phyloP scores from a whole-genome alignment of 2,797 vertebrate species.

The Clarias fuscus region DNA sequence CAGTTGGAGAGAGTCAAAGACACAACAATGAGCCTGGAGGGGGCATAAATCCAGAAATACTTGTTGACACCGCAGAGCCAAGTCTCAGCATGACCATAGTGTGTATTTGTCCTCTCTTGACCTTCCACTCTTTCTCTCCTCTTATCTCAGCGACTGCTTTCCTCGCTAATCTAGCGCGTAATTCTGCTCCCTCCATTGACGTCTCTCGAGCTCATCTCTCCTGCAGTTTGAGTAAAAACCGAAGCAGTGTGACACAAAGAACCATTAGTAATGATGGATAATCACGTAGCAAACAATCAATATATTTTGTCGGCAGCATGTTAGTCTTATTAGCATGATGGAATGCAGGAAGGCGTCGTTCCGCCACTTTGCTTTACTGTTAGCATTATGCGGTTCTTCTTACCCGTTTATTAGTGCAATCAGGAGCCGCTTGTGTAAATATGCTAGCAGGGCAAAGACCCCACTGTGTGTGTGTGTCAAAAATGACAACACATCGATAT shows the following conservation, averaged over 20 bases:
- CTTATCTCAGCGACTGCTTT: not conserved
- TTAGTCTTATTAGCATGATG: not conserved
- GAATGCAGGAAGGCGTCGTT: not conserved
- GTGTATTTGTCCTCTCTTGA: conserved; percentile 7
- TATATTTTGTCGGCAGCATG: not conserved
- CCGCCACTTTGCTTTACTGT: not conserved
- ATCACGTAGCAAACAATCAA: not conserved
- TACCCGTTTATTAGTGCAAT: not conserved
- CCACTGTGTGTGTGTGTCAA: not conserved
- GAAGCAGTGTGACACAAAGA: not conserved
- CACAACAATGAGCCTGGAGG: not conserved
- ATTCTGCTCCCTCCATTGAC: not conserved
- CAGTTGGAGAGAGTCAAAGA: not conserved
- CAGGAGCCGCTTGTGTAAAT: not conserved
- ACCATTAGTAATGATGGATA: not conserved
- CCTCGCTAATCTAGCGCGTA: not conserved
- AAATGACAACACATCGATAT: not conserved
- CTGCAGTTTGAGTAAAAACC: not conserved
- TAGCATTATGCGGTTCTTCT: not conserved
- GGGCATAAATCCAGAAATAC: not conserved
- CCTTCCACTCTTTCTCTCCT: not conserved
- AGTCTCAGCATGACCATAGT: conserved; percentile 5
- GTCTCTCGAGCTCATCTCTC: not conserved
- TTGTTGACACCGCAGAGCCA: not conserved
- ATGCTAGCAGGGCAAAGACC: not conserved